phyloP scores from a whole-genome alignment of 2,888 invertebrate species.

The Pristionchus exspectatus region DNA sequence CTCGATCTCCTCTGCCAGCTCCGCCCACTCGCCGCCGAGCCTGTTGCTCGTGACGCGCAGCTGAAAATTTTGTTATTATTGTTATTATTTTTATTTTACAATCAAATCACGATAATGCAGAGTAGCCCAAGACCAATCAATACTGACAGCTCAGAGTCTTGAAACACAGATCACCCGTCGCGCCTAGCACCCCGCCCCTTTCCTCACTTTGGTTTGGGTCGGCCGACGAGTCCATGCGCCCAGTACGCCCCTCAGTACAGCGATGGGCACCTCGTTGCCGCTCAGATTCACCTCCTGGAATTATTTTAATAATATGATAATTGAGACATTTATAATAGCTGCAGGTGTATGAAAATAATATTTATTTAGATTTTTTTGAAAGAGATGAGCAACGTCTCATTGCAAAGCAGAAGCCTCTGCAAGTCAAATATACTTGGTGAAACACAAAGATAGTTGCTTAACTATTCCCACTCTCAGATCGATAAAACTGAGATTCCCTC shows the following conservation, averaged over 20 bases:
- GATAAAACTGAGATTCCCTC: too few relatives aligned
- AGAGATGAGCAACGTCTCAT: not conserved
- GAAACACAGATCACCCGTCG: too few relatives aligned
- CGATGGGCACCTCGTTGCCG: constrained; percentile 63
- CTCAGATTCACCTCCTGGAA: constrained; percentile 58
- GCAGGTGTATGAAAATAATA: too few relatives aligned
- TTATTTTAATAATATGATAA: not conserved
- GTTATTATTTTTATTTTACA: not conserved
- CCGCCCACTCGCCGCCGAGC: constrained; percentile 58
- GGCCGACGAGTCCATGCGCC: not conserved
- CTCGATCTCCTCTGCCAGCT: constrained; percentile 41
- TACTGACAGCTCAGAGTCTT: too few relatives aligned
- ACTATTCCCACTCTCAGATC: not conserved
- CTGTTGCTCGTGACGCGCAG: constrained; percentile 56
- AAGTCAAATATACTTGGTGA: not conserved
- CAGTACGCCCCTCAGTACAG: constrained; percentile 53
- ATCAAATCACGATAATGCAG: too few relatives aligned
- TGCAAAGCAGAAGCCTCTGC: too few relatives aligned
- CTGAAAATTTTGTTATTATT: not conserved
- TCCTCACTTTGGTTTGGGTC: not conserved
- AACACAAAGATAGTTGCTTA: not conserved
- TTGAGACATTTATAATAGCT: not conserved
- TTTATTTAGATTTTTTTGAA: too few relatives aligned
- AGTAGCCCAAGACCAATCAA: too few relatives aligned
- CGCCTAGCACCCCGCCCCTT: too few relatives aligned